Percentiles rank a stretch among this genome's conserved stretches.
Conservation (phyloP, 2,888 invertebrate species). For the Oxystoma pomonae region DNA sequence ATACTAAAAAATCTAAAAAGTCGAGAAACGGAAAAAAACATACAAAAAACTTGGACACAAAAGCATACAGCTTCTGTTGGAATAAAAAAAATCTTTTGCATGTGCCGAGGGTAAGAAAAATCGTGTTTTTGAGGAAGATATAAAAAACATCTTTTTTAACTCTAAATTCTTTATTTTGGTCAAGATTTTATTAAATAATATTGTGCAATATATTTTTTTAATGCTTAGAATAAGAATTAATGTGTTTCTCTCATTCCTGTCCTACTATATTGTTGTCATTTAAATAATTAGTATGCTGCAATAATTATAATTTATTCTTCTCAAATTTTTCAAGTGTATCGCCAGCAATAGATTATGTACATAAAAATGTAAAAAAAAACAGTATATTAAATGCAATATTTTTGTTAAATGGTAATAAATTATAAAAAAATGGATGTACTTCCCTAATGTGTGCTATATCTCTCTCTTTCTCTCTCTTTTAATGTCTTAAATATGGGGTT, state of each 20-base stretch:
- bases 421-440: neutral
- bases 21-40: too few relatives aligned
- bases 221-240: slow-evolving; percentile 1
- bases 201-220: neutral
- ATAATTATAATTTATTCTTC: neutral
- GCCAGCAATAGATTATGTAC: slow-evolving; percentile 7
- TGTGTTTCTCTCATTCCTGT: neutral
- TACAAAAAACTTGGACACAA: too few relatives aligned
- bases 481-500: too few relatives aligned
- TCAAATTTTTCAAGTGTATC: slow-evolving; percentile 2
- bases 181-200: neutral
- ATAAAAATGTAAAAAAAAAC: neutral
- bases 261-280: neutral
- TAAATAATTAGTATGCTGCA: neutral
- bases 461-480: too few relatives aligned
- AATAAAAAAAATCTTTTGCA: neutral
- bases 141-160: too few relatives aligned
- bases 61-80: too few relatives aligned
- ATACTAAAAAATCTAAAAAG: too few relatives aligned
- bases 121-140: neutral
- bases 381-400: neutral
- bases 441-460: too few relatives aligned
- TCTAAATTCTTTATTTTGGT: neutral
- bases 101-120: neutral
- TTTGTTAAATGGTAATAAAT: neutral